Evolutionary conservation across 2,888 invertebrate species (phyloP).

Genomic region (Mechanitis mazaeus): DNA sequence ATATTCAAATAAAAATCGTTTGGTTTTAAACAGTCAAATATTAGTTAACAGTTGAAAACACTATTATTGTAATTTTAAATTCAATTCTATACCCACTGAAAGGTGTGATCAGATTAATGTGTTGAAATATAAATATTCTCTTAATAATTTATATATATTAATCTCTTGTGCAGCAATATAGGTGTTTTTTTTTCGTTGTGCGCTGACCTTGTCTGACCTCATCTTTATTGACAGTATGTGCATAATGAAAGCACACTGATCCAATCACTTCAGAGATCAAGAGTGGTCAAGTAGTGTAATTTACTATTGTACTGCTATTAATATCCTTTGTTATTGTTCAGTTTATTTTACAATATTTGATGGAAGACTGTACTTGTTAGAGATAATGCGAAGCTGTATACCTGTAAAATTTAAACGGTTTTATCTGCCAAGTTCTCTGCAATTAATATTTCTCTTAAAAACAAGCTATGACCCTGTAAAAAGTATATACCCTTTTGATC

Average conservation of each 20-base stretch:
- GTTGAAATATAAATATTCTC: too few relatives aligned
- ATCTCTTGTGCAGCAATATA: neutral
- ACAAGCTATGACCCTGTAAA: too few relatives aligned
- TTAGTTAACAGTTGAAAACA: too few relatives aligned
- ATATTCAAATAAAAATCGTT: neutral
- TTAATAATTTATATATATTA: neutral
- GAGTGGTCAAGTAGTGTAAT: constrained; percentile 15
- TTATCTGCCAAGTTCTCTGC: too few relatives aligned
- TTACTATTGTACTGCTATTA: constrained; percentile 21
- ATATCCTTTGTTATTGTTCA: neutral
- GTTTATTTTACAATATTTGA: neutral
- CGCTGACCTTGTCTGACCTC: constrained; percentile 23
- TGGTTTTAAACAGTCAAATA: neutral
- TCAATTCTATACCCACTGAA: too few relatives aligned
- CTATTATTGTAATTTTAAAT: too few relatives aligned
- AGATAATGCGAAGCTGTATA: too few relatives aligned
- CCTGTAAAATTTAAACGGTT: too few relatives aligned
- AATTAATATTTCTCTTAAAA: too few relatives aligned
- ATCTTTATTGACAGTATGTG: constrained; percentile 18
- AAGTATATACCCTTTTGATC: too few relatives aligned
- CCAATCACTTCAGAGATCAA: constrained; percentile 13
- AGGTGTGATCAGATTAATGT: too few relatives aligned
- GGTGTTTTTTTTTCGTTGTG: neutral
- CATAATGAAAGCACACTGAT: constrained; percentile 11
- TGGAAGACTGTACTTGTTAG: too few relatives aligned